Evolutionary conservation across 1,140 invertebrate genomes (phyloP).

Genomic region (Holcopasites calliopsidis): DNA sequence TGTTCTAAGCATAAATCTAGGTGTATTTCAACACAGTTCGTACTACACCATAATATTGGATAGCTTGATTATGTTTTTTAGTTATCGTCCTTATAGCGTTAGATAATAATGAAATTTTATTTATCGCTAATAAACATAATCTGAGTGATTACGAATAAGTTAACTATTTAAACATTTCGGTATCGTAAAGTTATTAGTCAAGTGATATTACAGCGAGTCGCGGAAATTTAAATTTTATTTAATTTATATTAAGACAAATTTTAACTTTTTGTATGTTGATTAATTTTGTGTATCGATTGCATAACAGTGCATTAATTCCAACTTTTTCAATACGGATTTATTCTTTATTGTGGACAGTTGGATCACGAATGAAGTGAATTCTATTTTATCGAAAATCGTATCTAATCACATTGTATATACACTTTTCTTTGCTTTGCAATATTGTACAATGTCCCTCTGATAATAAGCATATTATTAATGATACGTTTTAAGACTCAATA

Average conservation of each 20-base stretch:
- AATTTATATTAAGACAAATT: too few relatives aligned
- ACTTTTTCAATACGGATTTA: constrained; percentile 9
- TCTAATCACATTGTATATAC: background rate
- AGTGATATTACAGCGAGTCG: constrained; percentile 13
- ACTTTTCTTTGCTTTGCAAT: background rate
- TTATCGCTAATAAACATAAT: constrained; percentile 15
- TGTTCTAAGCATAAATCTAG: constrained; percentile 66
- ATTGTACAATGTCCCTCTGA: constrained; percentile 5
- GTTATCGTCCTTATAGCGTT: constrained; percentile 26
- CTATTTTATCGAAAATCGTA: constrained; percentile 10
- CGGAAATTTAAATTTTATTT: constrained; percentile 33
- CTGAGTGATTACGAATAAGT: constrained; percentile 1
- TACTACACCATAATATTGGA: constrained; percentile 57
- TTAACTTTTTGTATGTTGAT: constrained; percentile 25
- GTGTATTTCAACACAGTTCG: constrained; percentile 67
- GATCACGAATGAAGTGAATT: background rate
- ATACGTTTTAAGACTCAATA: constrained; percentile 11
- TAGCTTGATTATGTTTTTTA: constrained; percentile 49
- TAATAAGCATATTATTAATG: constrained; percentile 8
- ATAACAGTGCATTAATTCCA: background rate
- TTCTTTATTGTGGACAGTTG: background rate
- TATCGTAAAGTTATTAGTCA: constrained; percentile 10
- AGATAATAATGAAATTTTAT: constrained; percentile 7
- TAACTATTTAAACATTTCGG: constrained; percentile 18
- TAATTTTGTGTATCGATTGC: constrained; percentile 16